Conservation (phyloP, 2,113 vertebrate species). For the Colius striatus region DNA sequence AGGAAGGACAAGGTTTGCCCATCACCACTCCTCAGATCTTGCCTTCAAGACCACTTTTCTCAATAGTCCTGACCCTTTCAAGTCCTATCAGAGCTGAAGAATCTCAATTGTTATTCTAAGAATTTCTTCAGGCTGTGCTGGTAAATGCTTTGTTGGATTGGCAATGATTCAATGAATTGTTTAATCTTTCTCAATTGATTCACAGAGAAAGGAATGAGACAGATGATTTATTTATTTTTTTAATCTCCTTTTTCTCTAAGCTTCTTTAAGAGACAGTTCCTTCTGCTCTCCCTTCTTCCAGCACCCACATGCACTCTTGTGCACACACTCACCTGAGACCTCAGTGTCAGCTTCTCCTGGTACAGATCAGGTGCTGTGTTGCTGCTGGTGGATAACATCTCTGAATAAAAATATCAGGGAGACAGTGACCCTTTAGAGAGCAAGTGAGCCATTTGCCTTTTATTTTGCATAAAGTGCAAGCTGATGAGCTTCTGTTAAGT, state of each 20-base stretch:
- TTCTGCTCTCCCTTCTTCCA: neutral
- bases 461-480: slow-evolving; percentile 4
- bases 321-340: neutral
- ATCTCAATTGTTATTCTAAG: neutral
- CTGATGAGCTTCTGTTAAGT: slow-evolving; percentile 4
- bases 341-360: neutral
- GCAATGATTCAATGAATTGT: slow-evolving; percentile 53
- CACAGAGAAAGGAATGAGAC: neutral
- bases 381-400: neutral
- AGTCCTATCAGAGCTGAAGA: neutral
- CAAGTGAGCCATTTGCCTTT: neutral
- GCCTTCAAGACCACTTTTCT: neutral
- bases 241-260: neutral
- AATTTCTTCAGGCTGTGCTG: neutral
- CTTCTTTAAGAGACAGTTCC: neutral
- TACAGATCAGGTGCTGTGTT: neutral
- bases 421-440: neutral
- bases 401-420: neutral
- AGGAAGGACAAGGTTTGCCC: neutral
- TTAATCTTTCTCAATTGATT: slow-evolving; percentile 48
- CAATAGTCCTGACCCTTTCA: neutral
- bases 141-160: slow-evolving; percentile 14
- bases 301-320: neutral
- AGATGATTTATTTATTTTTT: neutral
- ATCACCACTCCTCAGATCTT: neutral